These are phyloP conservation scores for Idaea biselata DNA, from an alignment of 2,888 invertebrate species.

Conservation along the genomic window DNA sequence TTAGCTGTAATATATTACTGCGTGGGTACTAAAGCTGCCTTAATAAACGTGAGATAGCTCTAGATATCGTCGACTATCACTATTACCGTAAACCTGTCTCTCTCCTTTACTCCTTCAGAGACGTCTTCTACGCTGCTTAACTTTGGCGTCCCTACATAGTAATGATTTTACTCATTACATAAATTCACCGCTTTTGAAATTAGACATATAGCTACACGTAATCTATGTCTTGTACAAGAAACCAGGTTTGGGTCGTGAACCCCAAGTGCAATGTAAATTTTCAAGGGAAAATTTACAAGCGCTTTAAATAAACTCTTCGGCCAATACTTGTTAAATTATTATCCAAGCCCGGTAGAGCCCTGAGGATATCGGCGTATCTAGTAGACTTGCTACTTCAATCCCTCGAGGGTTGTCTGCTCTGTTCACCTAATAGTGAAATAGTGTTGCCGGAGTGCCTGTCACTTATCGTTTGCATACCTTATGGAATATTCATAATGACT, in stretches of 20 bases:
- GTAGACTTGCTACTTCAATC: slow-evolving; percentile 1
- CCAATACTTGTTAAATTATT: slow-evolving; percentile 4
- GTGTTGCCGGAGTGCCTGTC: slow-evolving; percentile 32
- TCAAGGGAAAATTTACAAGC: not conserved
- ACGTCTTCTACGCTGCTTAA: not conserved
- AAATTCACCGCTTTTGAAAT: not conserved
- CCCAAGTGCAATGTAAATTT: no score
- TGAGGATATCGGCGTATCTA: not conserved
- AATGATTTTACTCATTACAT: not conserved
- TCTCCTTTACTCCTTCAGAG: not conserved
- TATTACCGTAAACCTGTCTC: not conserved
- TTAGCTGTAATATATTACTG: slow-evolving; percentile 10
- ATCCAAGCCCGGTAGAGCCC: not conserved
- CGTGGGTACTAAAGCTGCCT: slow-evolving; percentile 19
- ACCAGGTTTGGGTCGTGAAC: no score
- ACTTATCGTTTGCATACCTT: slow-evolving; percentile 32
- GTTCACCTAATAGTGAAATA: slow-evolving; percentile 31
- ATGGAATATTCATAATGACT: slow-evolving; percentile 29
- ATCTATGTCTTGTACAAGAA: not conserved
- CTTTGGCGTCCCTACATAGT: not conserved
- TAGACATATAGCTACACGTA: not conserved
- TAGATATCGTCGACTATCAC: not conserved
- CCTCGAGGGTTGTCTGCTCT: slow-evolving; percentile 24
- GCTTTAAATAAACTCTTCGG: not conserved
- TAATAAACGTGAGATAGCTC: slow-evolving; percentile 1